Base-by-base conservation (phyloP, 30 jellyfish, hydroid and myxozoan genomes). In the Catostylus mosaicus region DNA sequence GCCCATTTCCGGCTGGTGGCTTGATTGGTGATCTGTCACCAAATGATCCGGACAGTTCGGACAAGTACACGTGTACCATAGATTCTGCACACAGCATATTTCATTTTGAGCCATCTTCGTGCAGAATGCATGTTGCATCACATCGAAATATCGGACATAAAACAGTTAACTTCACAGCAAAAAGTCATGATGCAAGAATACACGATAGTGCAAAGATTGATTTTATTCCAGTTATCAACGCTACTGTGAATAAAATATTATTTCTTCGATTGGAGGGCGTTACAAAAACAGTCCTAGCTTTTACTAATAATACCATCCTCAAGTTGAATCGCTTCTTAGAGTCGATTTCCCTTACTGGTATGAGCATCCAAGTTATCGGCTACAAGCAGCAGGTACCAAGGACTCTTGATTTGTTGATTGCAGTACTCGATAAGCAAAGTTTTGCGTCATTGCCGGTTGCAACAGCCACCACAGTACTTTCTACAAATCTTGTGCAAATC, bases 1-100 rank as follows among this genome's bases (percentile, higher is more conserved):
- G 85, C 27, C n/a, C 57, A 20, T 38, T 1, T 37, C 60, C 64
- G 10, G 76, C 86, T 30, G 90, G 91, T 1, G 89, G 95, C 32
- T 38, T 61, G 0, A 52, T 92, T 30, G 98, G 98, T 8, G 95
- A 86, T 82, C 16, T 92, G 24, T 92, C 98, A 4, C 98, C 98
- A 1, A 71, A 59, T 33, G 98, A 92, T 65, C 67, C 88, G 11
- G 98, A 92, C 78, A 45, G 29, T 12, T 22, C 85, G 12, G 98
- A 92, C 67, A 32, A 12, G 1, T 92, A 92, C 73, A 29, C 84
- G 0, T 92, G 98, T 68, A 9, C 37, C 61, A 43, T 77, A 38
- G 47, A 51, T 3, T 24, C 63, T 32, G 69, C 86, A 3, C 43
- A 88, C 23, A 62, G 76, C 40, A 20, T 84, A 20, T 90, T 75